Evolutionary conservation across 1,140 invertebrate genomes (phyloP), one percentile per base, ranked within the genome.

Genomic region (Goniozus legneri): DNA sequence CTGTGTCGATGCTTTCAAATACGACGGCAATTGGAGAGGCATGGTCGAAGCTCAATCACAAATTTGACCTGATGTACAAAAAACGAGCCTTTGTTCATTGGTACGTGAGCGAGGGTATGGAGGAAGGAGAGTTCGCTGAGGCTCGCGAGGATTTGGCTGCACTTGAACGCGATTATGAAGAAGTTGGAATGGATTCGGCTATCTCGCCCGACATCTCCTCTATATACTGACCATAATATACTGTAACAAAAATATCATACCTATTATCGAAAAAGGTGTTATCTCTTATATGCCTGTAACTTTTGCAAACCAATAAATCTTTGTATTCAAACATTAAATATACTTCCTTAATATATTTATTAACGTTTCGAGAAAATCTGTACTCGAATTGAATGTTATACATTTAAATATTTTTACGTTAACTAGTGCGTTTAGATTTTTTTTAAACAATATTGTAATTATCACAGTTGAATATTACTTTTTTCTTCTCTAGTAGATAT

Each of bases 61-160:
- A 90, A 58, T 89, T 86, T 60, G 82, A 84, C 39, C 57, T 86
- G n/a, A 86, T 89, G 85, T 88, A 84, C 56, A 71, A 80, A 3
- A 89, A 88, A 65, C 67, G 87, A 24, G 86, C 87, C 2, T 89
- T 89, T 62, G 82, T 89, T 13, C 86, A 89, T 67, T 88, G 86
- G 77, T 88, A 84, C 58, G 79, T 91, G 6, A 86, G 86, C 3
- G 88, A 89, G 79, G 87, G 88, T 39, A 82, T 90, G 80, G 87
- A 90, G 67, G 88, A 91, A 73, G 82, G 80, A 2, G 86, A 89
- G 65, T 82, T 84, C 54, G 56, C 57, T 15, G 57, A 59, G 8
- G 57, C 57, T 0, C 55, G 57, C 8, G 57, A 59, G 2, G 57
- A 59, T 77, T 69, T 89, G 42, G 84, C 83, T 41, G 84, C 86